These are phyloP conservation scores for Prosapia bicincta DNA, from an alignment of 2,888 invertebrate genomes.

Conservation along the genomic window DNA sequence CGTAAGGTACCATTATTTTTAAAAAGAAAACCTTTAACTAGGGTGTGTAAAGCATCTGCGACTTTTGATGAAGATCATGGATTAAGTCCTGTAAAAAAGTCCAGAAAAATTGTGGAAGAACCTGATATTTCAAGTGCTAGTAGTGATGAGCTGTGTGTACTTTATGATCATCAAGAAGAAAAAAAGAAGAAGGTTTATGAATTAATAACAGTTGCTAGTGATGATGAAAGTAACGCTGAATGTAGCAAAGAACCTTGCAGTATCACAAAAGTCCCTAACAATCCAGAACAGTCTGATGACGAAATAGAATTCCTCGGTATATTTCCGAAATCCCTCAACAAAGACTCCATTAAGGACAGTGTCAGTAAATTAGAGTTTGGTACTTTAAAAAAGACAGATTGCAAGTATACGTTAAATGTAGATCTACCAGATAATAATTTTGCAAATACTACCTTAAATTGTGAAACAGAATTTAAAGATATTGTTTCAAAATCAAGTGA, in stretches of 20 bases:
- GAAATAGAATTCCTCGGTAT: neutral
- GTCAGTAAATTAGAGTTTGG: neutral
- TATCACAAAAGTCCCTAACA: neutral
- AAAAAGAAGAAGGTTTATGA: constrained; percentile 20
- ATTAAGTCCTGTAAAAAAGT: neutral
- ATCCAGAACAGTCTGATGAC: neutral
- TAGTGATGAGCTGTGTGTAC: constrained; percentile 11
- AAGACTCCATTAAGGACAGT: neutral
- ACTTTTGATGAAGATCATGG: neutral
- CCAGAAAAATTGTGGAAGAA: neutral
- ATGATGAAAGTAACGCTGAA: constrained; percentile 12
- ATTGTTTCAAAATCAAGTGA: neutral
- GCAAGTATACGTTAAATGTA: neutral
- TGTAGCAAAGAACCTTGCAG: neutral
- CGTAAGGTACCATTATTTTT: neutral
- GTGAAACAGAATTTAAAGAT: neutral
- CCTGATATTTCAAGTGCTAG: neutral
- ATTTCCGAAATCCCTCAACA: neutral
- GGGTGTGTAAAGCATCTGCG: neutral
- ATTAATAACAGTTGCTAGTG: constrained; percentile 22
- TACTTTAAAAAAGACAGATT: neutral
- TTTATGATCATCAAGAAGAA: constrained; percentile 15
- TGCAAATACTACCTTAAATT: neutral
- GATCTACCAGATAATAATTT: neutral
- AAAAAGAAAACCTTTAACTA: neutral